Percentiles rank a stretch among this genome's conserved stretches.
phyloP scores from a whole-genome alignment of 2,888 invertebrate species.

The Ophioninae sp. region DNA sequence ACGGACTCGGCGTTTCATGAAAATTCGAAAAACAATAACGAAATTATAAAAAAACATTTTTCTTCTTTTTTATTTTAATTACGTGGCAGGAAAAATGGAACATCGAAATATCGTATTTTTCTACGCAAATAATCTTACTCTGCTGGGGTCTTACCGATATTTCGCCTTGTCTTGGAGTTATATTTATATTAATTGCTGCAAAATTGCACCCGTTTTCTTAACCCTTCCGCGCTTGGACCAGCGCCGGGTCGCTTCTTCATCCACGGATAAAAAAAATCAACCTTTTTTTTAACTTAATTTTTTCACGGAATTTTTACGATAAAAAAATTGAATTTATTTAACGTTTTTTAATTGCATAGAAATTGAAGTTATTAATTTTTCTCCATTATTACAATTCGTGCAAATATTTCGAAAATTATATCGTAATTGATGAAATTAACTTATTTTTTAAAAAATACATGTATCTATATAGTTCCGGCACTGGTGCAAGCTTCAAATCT shows the following conservation, averaged over 20 bases:
- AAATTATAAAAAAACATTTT: background rate
- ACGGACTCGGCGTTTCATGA: background rate
- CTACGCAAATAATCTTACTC: background rate
- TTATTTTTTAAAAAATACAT: background rate
- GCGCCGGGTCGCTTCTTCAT: slow-evolving; percentile 53
- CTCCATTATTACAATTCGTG: background rate
- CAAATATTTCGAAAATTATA: background rate
- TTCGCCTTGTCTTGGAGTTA: slow-evolving; percentile 38
- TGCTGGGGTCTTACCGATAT: slow-evolving; percentile 44
- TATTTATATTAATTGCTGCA: slow-evolving; percentile 65
- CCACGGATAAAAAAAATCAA: too few species aligned
- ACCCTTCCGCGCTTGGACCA: slow-evolving; percentile 60
- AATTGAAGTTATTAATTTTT: background rate
- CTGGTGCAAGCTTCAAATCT: slow-evolving; percentile 54
- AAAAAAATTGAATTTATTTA: too few species aligned
- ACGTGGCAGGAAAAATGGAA: background rate
- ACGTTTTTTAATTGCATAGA: too few species aligned
- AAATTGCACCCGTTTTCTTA: slow-evolving; percentile 70
- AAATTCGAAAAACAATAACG: background rate
- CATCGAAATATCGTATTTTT: background rate
- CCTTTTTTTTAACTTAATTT: too few species aligned
- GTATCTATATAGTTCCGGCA: slow-evolving; percentile 26
- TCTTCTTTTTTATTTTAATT: background rate
- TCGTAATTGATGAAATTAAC: background rate
- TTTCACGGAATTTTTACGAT: too few species aligned